Percentiles rank a stretch among this genome's conserved stretches.
These are phyloP conservation scores for Drosophila grimshawi DNA, from an alignment of 1,140 invertebrate species.

Conservation along the genomic window DNA sequence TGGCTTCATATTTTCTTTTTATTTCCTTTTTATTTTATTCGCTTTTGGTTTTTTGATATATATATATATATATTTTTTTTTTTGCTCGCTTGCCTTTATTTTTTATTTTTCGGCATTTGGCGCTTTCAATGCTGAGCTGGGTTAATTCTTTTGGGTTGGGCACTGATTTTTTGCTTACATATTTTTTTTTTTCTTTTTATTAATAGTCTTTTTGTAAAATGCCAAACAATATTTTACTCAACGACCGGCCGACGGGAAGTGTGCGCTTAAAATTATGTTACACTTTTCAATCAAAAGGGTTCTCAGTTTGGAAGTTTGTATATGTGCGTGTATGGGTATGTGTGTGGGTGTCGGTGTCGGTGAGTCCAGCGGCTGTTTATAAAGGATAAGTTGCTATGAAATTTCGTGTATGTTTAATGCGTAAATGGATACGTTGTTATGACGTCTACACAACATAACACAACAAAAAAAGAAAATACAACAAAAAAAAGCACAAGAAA, in stretches of 20 bases:
- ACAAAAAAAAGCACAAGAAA: conserved; percentile 1
- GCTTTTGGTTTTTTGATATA: conserved; percentile 15
- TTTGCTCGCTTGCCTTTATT: conserved; percentile 2
- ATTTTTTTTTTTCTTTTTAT: conserved; percentile 73
- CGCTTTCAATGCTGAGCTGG: conserved; percentile 49
- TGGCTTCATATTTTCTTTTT: conserved; percentile 56
- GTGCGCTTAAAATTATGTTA: conserved; percentile 74
- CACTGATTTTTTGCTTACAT: conserved; percentile 51
- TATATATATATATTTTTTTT: conserved; percentile 17
- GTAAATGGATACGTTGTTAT: conserved; percentile 76
- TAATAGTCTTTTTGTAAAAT: conserved; percentile 76
- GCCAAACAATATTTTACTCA: conserved; percentile 69
- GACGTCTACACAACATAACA: conserved; percentile 25
- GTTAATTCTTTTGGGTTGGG: conserved; percentile 66
- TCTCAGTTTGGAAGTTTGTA: conserved; percentile 1
- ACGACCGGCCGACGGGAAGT: conserved; percentile 51
- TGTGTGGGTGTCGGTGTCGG: conserved; percentile 9
- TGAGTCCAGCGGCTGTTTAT: conserved; percentile 71
- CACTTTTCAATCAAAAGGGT: conserved; percentile 53
- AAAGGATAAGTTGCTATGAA: conserved; percentile 76
- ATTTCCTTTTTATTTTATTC: conserved; percentile 29
- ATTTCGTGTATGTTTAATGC: conserved; percentile 74
- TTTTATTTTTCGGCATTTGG: conserved; percentile 40
- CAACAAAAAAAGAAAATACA: conserved; percentile 15
- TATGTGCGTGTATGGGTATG: background rate